Evolutionary conservation across 2,888 invertebrate genomes (phyloP).

Genomic region (Smittia aterrima): DNA sequence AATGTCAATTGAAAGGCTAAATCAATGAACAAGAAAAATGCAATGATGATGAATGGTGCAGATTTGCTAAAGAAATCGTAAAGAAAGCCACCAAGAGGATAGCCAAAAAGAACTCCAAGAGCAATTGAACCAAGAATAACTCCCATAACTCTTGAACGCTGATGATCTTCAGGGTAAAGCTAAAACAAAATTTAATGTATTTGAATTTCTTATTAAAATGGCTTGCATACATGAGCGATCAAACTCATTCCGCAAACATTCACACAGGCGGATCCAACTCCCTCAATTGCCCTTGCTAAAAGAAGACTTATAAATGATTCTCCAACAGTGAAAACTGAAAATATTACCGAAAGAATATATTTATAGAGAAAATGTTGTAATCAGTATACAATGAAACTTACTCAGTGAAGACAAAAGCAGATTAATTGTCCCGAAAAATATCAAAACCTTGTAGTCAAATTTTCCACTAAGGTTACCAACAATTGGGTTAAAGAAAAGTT

Average conservation of each 20-base stretch:
- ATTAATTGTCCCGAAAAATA: conserved; percentile 67
- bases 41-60: conserved; percentile 70
- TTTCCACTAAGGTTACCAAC: conserved; percentile 67
- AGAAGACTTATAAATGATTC: conserved; percentile 67
- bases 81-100: conserved; percentile 75
- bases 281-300: conserved; percentile 73
- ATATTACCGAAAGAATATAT: conserved; percentile 42
- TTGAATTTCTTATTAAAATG: conserved; percentile 4
- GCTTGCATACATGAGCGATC: conserved; percentile 60
- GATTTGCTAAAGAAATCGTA: conserved; percentile 74
- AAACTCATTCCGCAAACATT: conserved; percentile 79
- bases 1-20: conserved; percentile 47
- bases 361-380: neutral
- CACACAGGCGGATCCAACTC: conserved; percentile 75
- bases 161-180: conserved; percentile 53
- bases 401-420: conserved; percentile 66
- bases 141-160: conserved; percentile 70
- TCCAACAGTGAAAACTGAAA: conserved; percentile 73
- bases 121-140: conserved; percentile 78
- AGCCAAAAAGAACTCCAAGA: conserved; percentile 75
- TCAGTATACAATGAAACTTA: conserved; percentile 48
- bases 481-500: conserved; percentile 72
- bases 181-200: conserved; percentile 35
- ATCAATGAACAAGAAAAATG: conserved; percentile 58
- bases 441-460: conserved; percentile 66